These are phyloP conservation scores for Anastrepha obliqua DNA, from an alignment of 1,140 invertebrate genomes.

Conservation along the genomic window DNA sequence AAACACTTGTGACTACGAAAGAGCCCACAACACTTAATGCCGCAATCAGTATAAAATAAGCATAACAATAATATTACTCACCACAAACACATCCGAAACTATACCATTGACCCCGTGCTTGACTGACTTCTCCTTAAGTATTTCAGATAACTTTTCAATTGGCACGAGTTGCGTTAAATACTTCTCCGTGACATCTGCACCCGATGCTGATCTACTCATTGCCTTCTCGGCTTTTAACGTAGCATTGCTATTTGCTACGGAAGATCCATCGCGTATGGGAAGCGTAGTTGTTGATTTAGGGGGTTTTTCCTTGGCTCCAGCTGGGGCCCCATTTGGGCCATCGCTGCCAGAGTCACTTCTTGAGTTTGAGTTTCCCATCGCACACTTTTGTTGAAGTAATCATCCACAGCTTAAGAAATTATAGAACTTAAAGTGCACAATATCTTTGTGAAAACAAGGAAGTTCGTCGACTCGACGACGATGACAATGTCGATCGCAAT, in stretches of 20 bases:
- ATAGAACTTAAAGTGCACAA: background rate
- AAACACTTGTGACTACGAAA: slow-evolving; percentile 79
- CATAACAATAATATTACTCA: slow-evolving; percentile 66
- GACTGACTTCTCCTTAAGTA: slow-evolving; percentile 80
- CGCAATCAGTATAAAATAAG: background rate
- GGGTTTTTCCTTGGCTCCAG: slow-evolving; percentile 6
- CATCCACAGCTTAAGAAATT: background rate
- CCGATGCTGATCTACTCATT: slow-evolving; percentile 77
- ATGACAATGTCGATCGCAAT: background rate
- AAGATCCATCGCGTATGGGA: slow-evolving; percentile 22
- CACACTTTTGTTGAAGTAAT: slow-evolving; percentile 42
- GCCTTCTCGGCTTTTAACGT: slow-evolving; percentile 51
- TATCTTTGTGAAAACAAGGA: slow-evolving; percentile 11
- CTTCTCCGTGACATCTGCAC: slow-evolving; percentile 78
- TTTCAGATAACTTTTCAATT: slow-evolving; percentile 83
- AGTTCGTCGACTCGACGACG: background rate
- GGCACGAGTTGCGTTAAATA: slow-evolving; percentile 80
- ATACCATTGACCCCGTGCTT: slow-evolving; percentile 82
- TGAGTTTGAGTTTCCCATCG: slow-evolving; percentile 51
- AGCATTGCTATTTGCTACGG: slow-evolving; percentile 2
- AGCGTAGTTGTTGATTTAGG: background rate
- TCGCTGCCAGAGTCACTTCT: slow-evolving; percentile 24
- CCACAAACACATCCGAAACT: slow-evolving; percentile 79
- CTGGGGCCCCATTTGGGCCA: background rate
- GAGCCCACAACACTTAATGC: background rate